Percentiles rank a stretch among this genome's conserved stretches.
phyloP scores from a whole-genome alignment of 1,140 invertebrate species.

The Lycorma delicatula region DNA sequence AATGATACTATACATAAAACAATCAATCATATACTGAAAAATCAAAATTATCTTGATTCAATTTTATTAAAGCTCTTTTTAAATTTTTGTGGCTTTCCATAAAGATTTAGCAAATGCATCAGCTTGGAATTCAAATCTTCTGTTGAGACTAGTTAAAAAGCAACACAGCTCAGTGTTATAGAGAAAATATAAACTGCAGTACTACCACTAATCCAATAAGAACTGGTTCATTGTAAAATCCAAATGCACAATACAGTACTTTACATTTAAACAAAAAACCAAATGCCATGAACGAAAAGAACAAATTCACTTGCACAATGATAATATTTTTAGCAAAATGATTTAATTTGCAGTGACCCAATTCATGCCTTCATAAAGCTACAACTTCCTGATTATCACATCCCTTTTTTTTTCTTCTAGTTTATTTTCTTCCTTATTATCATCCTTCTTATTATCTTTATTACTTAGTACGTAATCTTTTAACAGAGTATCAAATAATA shows the following conservation, averaged over 20 bases:
- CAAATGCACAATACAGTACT: slow-evolving; percentile 73
- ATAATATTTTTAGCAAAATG: slow-evolving; percentile 85
- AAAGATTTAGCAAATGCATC: slow-evolving; percentile 83
- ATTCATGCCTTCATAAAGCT: slow-evolving; percentile 90
- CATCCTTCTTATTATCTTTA: slow-evolving; percentile 42
- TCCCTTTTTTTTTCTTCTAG: slow-evolving; percentile 45
- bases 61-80: slow-evolving; percentile 75
- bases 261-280: slow-evolving; percentile 72
- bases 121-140: slow-evolving; percentile 93
- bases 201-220: slow-evolving; percentile 90
- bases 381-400: slow-evolving; percentile 90
- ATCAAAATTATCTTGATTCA: slow-evolving; percentile 90
- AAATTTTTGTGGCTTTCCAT: slow-evolving; percentile 61
- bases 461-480: slow-evolving; percentile 50
- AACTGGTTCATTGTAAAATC: slow-evolving; percentile 78
- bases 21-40: slow-evolving; percentile 88
- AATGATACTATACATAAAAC: slow-evolving; percentile 89
- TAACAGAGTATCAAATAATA: slow-evolving; percentile 94
- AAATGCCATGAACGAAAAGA: slow-evolving; percentile 83
- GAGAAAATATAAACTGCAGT: slow-evolving; percentile 83
- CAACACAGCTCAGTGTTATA: slow-evolving; percentile 75
- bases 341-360: slow-evolving; percentile 94
- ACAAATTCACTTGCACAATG: slow-evolving; percentile 69
- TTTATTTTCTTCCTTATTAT: slow-evolving; percentile 23
- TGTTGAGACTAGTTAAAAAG: slow-evolving; percentile 53